Percentiles rank a stretch among this genome's conserved stretches.
phyloP scores from a whole-genome alignment of 2,113 vertebrate genomes.

The Onychostruthus taczanowskii region DNA sequence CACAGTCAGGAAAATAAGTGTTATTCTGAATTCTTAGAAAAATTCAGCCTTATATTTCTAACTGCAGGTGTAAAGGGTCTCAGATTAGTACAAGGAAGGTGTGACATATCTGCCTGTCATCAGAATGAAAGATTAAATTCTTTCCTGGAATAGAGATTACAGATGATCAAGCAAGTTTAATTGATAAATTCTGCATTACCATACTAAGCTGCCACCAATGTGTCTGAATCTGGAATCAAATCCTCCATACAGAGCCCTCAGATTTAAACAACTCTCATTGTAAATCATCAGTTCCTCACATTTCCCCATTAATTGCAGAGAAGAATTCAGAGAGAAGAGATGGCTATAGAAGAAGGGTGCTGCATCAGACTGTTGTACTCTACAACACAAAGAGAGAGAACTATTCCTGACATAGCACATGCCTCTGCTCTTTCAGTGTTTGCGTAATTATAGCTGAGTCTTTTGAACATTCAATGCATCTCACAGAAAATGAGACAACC shows the following conservation, averaged over 20 bases:
- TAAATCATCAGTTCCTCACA: not conserved
- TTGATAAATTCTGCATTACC: not conserved
- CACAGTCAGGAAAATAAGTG: not conserved
- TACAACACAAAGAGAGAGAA: not conserved
- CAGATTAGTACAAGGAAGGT: not conserved
- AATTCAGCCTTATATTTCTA: not conserved
- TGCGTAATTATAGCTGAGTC: slow-evolving; percentile 16
- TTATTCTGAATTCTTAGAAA: not conserved
- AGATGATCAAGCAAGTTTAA: not conserved
- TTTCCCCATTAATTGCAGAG: not conserved
- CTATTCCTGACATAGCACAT: not conserved
- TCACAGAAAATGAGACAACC: slow-evolving; percentile 38
- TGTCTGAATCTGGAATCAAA: not conserved
- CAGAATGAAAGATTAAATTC: not conserved
- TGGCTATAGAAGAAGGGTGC: not conserved
- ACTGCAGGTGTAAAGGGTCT: not conserved
- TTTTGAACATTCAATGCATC: slow-evolving; percentile 36
- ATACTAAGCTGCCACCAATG: not conserved
- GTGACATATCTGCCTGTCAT: not conserved
- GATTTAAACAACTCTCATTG: not conserved
- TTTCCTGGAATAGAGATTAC: not conserved
- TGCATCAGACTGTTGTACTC: not conserved
- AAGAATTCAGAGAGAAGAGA: not conserved
- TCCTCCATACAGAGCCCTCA: not conserved
- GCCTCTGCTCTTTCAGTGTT: slow-evolving; percentile 11